These are phyloP conservation scores for Temnothorax unifasciatus DNA, from an alignment of 2,888 invertebrate genomes.

Conservation along the genomic window DNA sequence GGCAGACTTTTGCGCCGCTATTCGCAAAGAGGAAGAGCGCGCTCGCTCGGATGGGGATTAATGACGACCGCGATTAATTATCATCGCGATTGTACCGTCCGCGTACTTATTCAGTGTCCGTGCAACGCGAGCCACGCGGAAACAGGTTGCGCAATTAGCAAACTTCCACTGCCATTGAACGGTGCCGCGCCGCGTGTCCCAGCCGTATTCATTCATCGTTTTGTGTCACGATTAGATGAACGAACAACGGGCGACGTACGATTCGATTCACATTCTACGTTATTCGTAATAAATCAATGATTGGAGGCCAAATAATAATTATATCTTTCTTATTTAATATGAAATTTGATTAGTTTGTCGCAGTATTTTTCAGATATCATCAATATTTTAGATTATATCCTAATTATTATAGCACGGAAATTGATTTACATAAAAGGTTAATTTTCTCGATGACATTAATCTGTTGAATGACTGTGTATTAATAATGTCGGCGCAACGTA, in stretches of 20 bases:
- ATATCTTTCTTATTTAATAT: slow-evolving; percentile 3
- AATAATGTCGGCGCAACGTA: not conserved
- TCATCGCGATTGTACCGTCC: slow-evolving; percentile 57
- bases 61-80: slow-evolving; percentile 57
- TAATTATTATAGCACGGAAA: not conserved
- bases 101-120: slow-evolving; percentile 57
- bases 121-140: slow-evolving; percentile 69
- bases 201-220: slow-evolving; percentile 66
- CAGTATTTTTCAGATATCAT: not conserved
- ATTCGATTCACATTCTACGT: not conserved
- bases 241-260: not conserved
- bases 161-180: slow-evolving; percentile 69
- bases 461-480: not conserved
- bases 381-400: not conserved
- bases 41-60: slow-evolving; percentile 46
- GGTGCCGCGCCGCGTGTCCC: slow-evolving; percentile 35
- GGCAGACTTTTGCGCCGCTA: slow-evolving; percentile 49
- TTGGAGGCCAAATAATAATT: not conserved
- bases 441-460: not conserved
- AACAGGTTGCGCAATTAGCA: slow-evolving; percentile 70
- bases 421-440: not conserved
- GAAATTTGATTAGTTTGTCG: not conserved
- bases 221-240: slow-evolving; percentile 32
- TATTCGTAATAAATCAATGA: not conserved
- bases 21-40: slow-evolving; percentile 45